These are phyloP conservation scores for Nemurella pictetii DNA, from an alignment of 2,888 invertebrate species.

Conservation along the genomic window DNA sequence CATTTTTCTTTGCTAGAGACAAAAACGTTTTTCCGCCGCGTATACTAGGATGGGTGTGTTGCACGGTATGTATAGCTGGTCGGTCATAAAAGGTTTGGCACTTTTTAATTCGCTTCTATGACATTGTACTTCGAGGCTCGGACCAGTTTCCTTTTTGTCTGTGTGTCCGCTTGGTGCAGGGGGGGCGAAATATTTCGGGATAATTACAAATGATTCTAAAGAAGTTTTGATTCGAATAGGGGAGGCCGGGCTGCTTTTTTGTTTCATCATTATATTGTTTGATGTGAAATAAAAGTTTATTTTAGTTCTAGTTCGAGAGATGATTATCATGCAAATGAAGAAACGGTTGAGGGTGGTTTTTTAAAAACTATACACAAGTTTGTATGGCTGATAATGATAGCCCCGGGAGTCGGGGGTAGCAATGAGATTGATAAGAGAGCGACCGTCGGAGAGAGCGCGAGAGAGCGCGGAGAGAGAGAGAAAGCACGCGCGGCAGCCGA, in stretches of 20 bases:
- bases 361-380: constrained; percentile 16
- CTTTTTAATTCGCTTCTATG: constrained; percentile 17
- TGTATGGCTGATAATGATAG: constrained; percentile 21
- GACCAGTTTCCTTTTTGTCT: constrained; percentile 2
- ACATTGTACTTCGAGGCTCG: neutral
- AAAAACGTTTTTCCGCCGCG: neutral
- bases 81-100: neutral
- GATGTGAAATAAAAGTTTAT: constrained; percentile 9
- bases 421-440: constrained; percentile 14
- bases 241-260: neutral
- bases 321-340: constrained; percentile 34
- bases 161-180: neutral
- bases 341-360: constrained; percentile 28
- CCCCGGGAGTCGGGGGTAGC: neutral
- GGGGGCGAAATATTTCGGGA: neutral
- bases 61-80: neutral
- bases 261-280: constrained; percentile 20
- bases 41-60: neutral
- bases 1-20: neutral
- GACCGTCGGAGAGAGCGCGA: constrained; percentile 2
- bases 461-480: constrained; percentile 20
- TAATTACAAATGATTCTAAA: constrained; percentile 21
- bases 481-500: constrained; percentile 15
- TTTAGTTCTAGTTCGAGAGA: neutral
- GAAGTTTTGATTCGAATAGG: constrained; percentile 4